A percentile compares a stretch with the other conserved stretches of the same genome.
Conservation (phyloP, 2,888 invertebrate species). For the Anoncus sp. region DNA sequence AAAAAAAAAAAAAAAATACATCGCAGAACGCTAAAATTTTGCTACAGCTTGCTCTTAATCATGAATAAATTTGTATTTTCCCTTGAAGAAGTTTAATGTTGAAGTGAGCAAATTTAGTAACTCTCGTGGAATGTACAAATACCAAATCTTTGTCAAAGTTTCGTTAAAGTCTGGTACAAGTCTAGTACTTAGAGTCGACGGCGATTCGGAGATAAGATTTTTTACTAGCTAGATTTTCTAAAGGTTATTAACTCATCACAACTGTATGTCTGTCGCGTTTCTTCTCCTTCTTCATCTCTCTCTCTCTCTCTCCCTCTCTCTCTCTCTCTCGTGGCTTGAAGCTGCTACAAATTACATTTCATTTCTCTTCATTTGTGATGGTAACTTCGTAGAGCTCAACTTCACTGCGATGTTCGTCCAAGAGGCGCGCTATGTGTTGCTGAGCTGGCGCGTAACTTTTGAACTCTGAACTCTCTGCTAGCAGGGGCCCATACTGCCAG, state of each 20-base stretch:
- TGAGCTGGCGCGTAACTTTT: constrained; percentile 63
- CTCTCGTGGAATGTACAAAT: constrained; percentile 23
- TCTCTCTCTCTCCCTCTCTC: background rate
- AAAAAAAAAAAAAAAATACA: no score
- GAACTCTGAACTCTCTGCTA: constrained; percentile 47
- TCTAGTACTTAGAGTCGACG: constrained; percentile 42
- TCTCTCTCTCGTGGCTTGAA: constrained; percentile 27
- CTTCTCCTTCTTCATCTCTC: constrained; percentile 1
- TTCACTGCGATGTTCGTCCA: constrained; percentile 54
- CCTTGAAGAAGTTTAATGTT: constrained; percentile 12
- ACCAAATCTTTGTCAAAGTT: constrained; percentile 42
- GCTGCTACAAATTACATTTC: constrained; percentile 63
- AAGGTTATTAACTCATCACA: constrained; percentile 57
- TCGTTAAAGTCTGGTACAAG: constrained; percentile 45
- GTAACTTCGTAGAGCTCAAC: constrained; percentile 64
- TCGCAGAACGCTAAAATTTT: background rate
- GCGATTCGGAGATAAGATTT: constrained; percentile 47
- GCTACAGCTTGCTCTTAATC: constrained; percentile 9
- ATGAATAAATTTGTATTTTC: constrained; percentile 24
- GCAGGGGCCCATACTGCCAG: constrained; percentile 30
- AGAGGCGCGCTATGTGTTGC: constrained; percentile 44
- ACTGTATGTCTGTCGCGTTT: constrained; percentile 34
- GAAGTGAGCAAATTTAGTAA: constrained; percentile 30
- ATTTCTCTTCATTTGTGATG: constrained; percentile 65
- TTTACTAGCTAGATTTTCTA: constrained; percentile 57